These are phyloP conservation scores for Eupithecia pulchellata DNA, from an alignment of 2,888 invertebrate species.

Conservation along the genomic window DNA sequence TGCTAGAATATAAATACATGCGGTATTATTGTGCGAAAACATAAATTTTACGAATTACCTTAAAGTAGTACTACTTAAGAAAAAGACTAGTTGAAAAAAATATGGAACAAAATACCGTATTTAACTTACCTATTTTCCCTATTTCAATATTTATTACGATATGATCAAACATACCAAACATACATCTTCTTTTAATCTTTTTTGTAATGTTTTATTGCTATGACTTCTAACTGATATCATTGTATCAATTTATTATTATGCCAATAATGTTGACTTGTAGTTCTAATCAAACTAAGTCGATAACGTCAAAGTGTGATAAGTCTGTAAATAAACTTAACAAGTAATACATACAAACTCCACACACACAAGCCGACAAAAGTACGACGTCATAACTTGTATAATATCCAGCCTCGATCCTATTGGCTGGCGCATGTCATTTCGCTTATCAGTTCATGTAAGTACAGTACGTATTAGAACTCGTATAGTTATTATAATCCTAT, in stretches of 20 bases:
- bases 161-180: too few species aligned
- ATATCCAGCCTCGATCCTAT: neutral
- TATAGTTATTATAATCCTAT: neutral
- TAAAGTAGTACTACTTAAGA: neutral
- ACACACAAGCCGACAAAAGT: neutral
- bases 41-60: neutral
- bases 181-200: too few species aligned
- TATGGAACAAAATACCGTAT: too few species aligned
- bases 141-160: too few species aligned
- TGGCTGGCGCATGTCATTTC: neutral
- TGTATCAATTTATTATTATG: neutral
- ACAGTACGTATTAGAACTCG: neutral
- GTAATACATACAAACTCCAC: neutral
- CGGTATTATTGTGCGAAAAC: neutral
- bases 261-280: neutral
- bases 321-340: neutral
- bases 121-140: too few species aligned
- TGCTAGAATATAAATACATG: neutral
- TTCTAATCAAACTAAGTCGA: neutral
- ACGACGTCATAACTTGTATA: neutral
- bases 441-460: neutral
- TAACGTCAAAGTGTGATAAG: neutral
- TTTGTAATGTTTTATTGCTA: neutral
- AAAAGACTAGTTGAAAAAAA: too few species aligned
- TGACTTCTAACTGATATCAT: neutral